A percentile compares a stretch with the other conserved stretches of the same genome.
Conservation (phyloP, 2,797 vertebrate genomes). For the Phoebastria nigripes region DNA sequence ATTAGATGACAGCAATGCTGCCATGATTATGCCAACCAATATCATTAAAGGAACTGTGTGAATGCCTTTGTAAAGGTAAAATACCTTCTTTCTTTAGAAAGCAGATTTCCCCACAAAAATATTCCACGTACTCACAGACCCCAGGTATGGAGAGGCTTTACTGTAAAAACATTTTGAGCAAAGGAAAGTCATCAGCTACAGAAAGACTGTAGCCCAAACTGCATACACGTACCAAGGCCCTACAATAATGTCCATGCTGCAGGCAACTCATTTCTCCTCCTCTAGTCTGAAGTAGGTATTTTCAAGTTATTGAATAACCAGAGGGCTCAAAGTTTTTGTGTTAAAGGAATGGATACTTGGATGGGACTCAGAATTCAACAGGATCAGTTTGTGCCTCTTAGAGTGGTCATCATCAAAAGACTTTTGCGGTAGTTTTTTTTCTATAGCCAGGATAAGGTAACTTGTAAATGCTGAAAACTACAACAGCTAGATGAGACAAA, state of each 20-base stretch:
- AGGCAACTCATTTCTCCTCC: not conserved
- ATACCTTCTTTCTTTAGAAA: not conserved
- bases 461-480: not conserved
- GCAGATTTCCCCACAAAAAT: not conserved
- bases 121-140: not conserved
- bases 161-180: not conserved
- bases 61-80: not conserved
- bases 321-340: not conserved
- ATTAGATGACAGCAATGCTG: not conserved
- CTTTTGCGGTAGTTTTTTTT: not conserved
- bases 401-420: not conserved
- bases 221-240: not conserved
- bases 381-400: not conserved
- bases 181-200: not conserved
- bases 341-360: not conserved
- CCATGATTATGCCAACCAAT: not conserved
- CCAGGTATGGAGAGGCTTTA: not conserved
- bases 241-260: not conserved
- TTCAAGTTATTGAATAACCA: not conserved
- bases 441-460: not conserved
- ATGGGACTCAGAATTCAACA: not conserved
- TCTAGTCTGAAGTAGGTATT: not conserved
- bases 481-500: not conserved
- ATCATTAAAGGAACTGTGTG: not conserved
- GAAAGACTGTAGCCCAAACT: not conserved